phyloP scores from a whole-genome alignment of 30 jellyfish, hydroid and myxozoan species.

The Sanderia malayensis region DNA sequence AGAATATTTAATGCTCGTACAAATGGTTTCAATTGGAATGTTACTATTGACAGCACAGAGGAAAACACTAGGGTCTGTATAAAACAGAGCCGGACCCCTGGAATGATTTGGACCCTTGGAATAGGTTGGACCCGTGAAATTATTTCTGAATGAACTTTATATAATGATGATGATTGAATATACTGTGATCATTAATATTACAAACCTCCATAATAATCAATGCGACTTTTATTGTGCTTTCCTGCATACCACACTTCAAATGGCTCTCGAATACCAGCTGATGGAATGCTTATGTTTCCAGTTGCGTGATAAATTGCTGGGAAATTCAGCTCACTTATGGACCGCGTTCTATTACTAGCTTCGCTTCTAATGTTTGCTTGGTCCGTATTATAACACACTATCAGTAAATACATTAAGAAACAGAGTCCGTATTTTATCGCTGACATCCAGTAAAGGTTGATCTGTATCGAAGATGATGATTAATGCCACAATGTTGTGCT shows the following conservation, averaged over 20 bases:
- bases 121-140: no score
- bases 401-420: not conserved
- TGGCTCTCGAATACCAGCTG: conserved; percentile 87
- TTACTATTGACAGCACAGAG: no score
- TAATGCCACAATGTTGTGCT: no score
- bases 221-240: conserved; percentile 77
- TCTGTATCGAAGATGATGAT: not conserved
- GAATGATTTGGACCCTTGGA: no score
- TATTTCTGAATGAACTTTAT: no score
- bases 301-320: conserved; percentile 83
- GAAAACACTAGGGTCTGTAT: no score
- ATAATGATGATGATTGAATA: no score
- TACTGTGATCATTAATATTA: no score
- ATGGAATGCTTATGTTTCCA: conserved; percentile 87
- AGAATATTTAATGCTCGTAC: no score
- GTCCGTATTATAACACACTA: not conserved
- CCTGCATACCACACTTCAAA: conserved; percentile 99
- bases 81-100: no score
- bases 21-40: no score
- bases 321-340: conserved; percentile 47
- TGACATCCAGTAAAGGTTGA: not conserved
- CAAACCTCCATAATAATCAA: conserved; percentile 93
- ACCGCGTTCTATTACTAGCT: not conserved
- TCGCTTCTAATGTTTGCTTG: not conserved
- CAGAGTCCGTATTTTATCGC: not conserved